These are phyloP conservation scores for Picus viridis DNA, from an alignment of 2,797 vertebrate genomes.

Conservation along the genomic window DNA sequence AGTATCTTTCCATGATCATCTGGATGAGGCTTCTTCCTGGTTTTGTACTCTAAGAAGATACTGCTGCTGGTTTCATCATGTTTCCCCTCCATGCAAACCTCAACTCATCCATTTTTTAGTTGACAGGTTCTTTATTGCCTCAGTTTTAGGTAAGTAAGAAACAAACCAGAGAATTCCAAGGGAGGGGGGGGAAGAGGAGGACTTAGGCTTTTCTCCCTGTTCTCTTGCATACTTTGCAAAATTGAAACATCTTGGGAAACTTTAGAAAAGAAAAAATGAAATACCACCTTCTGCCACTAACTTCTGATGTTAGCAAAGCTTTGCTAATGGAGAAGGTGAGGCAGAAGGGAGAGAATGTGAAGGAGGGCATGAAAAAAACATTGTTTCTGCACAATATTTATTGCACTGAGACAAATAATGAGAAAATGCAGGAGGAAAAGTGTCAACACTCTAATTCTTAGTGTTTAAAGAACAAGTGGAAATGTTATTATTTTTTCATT, in stretches of 20 bases:
- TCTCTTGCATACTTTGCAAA: background rate
- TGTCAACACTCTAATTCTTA: background rate
- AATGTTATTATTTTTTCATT: background rate
- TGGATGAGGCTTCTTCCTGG: background rate
- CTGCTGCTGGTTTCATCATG: background rate
- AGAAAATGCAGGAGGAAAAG: background rate
- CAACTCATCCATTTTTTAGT: background rate
- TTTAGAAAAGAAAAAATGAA: background rate
- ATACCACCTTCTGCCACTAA: background rate
- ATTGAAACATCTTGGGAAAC: background rate
- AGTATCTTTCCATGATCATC: background rate
- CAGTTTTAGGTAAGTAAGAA: background rate
- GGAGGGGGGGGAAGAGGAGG: background rate
- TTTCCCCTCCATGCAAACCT: background rate
- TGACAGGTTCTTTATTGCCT: background rate
- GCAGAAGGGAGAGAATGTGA: background rate
- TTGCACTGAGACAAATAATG: background rate
- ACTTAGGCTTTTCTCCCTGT: background rate
- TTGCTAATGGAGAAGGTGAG: slow-evolving; percentile 13
- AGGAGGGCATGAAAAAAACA: background rate
- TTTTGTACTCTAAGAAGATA: background rate
- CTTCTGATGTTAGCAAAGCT: background rate
- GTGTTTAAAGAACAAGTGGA: background rate
- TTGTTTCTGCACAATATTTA: background rate
- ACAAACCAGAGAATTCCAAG: background rate